Base-by-base conservation (phyloP, 2,888 invertebrate genomes). In the Pristionchus fissidentatus region DNA sequence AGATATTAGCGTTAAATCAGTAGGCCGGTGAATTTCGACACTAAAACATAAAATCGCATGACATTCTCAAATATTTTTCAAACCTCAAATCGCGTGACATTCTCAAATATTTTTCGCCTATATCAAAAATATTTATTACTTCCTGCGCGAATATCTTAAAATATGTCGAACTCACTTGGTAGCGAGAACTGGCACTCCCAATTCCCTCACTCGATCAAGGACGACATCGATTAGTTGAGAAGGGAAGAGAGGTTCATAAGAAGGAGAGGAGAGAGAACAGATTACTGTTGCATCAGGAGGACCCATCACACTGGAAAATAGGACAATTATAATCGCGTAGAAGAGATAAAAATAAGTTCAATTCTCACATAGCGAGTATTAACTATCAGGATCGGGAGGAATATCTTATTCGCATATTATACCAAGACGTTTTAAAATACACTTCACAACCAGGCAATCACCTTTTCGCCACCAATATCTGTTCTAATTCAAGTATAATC, bases 231-330 rank as follows among this genome's bases (percentile, higher is more conserved):
- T 89, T 41, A 87, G 35, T 2, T 85, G 83, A 22, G 83, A 84
- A 1, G 92, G 91, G 80, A 92, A 92, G 22, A 78, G 73, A 3
- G 78, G 29, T 43, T 84, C 85, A 29, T 29, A 38, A 13, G 13
- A 13, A 29, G 70, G 70, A 26, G 87, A 88, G 7, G 81, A 87
- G 13, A 92, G 78, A 94, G 92, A 91, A 13, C 98, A 95, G 77
- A 98, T 95, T 87, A 98, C 95, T 29, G 97, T 97, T 1, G 96
- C 96, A 93, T 99, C 98, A 0, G 97, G 96, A 7, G 98, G 98
- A 0, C 98, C 98, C 87, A 97, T 94, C 62, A 91, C 88, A 49
- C 90, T 90, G 55, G 92, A 88, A 86, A 26, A 46, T n/a, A 60
- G 7, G n/a, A 8, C 26, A 60, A n/a, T n/a, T n/a, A n/a, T n/a